A percentile compares a stretch with the other conserved stretches of the same genome.
Evolutionary conservation across 2,113 vertebrate species (phyloP).

Genomic region (Antechinus stuartii): DNA sequence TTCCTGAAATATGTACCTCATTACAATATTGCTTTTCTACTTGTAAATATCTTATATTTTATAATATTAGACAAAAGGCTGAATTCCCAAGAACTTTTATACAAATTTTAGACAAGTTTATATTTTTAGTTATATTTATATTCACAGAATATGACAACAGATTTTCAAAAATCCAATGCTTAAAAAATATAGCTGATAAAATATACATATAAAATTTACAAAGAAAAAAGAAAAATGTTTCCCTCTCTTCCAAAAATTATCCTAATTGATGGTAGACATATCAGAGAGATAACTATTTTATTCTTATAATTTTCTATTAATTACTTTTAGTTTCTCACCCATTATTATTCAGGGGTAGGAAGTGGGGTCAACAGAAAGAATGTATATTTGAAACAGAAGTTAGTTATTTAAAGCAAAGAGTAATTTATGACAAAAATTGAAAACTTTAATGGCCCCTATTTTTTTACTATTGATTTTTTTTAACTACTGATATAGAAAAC

Average conservation of each 20-base stretch:
- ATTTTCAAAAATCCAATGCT: background rate
- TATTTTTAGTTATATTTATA: background rate
- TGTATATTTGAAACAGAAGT: background rate
- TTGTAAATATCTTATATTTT: background rate
- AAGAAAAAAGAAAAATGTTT: background rate
- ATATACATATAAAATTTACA: background rate
- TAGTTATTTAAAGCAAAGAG: background rate
- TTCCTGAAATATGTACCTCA: background rate
- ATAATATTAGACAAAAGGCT: background rate
- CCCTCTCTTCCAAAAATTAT: background rate
- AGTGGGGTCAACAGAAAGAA: background rate
- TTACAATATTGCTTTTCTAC: background rate
- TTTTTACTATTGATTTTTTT: no score
- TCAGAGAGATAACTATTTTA: background rate
- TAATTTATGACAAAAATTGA: background rate
- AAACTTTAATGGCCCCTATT: background rate
- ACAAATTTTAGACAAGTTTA: background rate
- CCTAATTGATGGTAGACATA: background rate
- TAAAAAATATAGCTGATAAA: background rate
- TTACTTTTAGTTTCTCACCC: background rate
- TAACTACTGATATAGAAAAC: background rate
- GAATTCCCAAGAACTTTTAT: background rate
- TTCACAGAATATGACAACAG: background rate
- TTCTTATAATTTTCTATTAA: background rate
- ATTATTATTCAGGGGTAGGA: background rate